phyloP scores from a whole-genome alignment of 2,888 invertebrate genomes.

The Volucella zonaria region DNA sequence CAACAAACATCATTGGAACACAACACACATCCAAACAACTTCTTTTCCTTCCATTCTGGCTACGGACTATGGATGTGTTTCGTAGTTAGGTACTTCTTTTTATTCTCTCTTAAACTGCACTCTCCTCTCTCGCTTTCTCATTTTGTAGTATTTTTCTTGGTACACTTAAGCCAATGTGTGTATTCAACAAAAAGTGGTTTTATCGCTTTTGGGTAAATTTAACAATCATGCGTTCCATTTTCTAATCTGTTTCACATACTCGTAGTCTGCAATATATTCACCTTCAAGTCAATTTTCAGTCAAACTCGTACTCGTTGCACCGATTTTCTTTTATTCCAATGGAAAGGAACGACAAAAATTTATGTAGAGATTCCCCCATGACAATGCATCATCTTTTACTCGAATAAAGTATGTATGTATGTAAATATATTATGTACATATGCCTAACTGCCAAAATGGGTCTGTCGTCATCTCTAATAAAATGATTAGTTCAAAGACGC shows the following conservation, averaged over 20 bases:
- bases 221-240: constrained; percentile 27
- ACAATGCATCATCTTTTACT: no score
- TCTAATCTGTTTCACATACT: constrained; percentile 19
- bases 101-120: background rate
- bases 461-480: background rate
- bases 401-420: no score
- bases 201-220: constrained; percentile 15
- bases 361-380: no score
- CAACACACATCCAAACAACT: background rate
- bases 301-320: constrained; percentile 23
- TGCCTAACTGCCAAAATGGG: no score
- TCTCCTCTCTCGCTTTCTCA: background rate
- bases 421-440: no score
- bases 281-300: constrained; percentile 26
- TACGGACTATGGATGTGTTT: background rate
- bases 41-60: background rate
- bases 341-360: background rate
- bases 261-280: constrained; percentile 25
- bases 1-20: constrained; percentile 5
- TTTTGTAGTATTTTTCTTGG: background rate
- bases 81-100: no score
- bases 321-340: background rate
- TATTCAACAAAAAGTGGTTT: background rate
- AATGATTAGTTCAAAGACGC: background rate
- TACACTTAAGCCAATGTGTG: background rate